Percentiles rank a stretch among this genome's conserved stretches.
These are phyloP conservation scores for Tinamus guttatus DNA, from an alignment of 2,113 vertebrate species.

Conservation along the genomic window DNA sequence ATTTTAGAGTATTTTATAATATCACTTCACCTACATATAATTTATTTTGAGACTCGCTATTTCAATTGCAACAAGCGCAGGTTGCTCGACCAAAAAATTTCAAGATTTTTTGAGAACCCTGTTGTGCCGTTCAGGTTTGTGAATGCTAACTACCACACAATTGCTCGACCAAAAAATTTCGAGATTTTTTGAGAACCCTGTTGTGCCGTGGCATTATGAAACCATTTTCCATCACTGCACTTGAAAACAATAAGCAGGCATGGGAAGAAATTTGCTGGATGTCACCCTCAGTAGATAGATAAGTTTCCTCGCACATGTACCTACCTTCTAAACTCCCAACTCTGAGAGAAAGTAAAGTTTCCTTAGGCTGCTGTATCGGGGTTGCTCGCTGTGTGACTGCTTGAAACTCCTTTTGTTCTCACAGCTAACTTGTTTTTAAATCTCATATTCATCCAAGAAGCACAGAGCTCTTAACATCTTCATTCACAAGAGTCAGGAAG, in stretches of 20 bases:
- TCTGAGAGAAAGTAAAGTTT: neutral
- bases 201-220: neutral
- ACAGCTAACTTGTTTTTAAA: neutral
- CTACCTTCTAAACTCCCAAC: neutral
- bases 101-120: neutral
- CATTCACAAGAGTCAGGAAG: neutral
- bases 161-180: neutral
- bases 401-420: neutral
- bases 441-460: neutral
- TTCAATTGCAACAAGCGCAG: neutral
- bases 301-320: neutral
- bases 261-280: neutral
- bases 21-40: neutral
- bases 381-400: neutral
- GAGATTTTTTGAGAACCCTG: neutral
- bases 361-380: neutral
- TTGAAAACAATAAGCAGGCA: neutral
- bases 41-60: conserved; percentile 2
- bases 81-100: neutral
- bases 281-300: neutral
- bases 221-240: neutral
- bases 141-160: neutral
- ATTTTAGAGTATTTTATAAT: conserved; percentile 13
- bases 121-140: neutral
- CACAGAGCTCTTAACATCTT: neutral